Conservation (phyloP, 2,888 invertebrate species). For the Panopea generosa region DNA sequence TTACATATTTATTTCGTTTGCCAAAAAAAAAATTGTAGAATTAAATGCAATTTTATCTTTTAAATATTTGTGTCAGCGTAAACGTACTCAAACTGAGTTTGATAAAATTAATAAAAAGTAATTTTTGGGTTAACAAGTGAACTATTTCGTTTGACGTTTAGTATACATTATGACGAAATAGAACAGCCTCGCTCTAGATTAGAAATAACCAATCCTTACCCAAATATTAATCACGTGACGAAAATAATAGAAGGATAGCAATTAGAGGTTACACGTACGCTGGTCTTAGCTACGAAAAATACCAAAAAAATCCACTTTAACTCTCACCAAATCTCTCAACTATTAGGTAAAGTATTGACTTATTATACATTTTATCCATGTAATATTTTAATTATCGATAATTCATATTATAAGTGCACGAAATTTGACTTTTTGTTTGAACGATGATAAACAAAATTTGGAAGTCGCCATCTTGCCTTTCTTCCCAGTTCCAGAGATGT, state of each 20-base stretch:
- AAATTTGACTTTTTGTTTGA: neutral
- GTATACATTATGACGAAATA: constrained; percentile 48
- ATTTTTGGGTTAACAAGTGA: neutral
- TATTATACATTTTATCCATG: neutral
- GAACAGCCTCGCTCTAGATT: constrained; percentile 47
- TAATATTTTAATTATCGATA: neutral
- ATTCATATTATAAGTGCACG: neutral
- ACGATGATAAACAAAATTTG: constrained; percentile 52
- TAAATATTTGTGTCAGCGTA: neutral
- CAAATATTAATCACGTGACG: constrained; percentile 60
- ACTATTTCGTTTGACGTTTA: neutral
- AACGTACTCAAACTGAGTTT: neutral
- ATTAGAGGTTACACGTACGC: constrained; percentile 66
- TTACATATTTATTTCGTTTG: neutral
- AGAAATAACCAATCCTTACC: constrained; percentile 49
- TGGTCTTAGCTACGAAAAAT: constrained; percentile 29
- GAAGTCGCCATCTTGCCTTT: constrained; percentile 62
- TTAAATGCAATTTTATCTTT: too few species aligned
- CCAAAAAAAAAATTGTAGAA: neutral
- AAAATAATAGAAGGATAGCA: constrained; percentile 69
- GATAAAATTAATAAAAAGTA: neutral
- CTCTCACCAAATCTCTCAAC: neutral
- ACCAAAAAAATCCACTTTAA: neutral
- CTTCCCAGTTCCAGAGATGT: constrained; percentile 5
- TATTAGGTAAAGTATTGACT: neutral